Percentiles rank a stretch among this genome's conserved stretches.
Conservation (phyloP, 2,113 vertebrate species). For the Rhynchopsitta pachyrhyncha region DNA sequence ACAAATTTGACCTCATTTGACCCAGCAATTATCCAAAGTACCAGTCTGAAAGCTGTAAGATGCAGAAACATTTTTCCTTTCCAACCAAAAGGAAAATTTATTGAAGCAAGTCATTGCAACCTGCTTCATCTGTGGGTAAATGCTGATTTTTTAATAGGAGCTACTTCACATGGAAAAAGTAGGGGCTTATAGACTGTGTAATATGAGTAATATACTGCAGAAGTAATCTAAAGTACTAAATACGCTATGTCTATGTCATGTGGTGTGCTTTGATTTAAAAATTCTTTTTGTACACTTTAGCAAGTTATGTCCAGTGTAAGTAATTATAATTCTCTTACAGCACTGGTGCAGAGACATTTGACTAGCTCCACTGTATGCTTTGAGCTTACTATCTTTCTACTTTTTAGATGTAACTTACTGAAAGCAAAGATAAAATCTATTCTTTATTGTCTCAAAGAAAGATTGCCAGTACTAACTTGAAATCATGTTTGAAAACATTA, state of each 20-base stretch:
- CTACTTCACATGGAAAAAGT: neutral
- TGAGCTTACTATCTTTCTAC: neutral
- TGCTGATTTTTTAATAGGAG: neutral
- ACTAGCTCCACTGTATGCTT: neutral
- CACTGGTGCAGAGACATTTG: neutral
- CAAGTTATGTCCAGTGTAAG: neutral
- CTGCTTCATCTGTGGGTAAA: neutral
- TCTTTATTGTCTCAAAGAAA: neutral
- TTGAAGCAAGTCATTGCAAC: neutral
- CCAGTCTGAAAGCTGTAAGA: neutral
- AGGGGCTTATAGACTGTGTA: neutral
- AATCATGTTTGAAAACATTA: neutral
- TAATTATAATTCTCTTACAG: neutral
- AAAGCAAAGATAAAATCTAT: neutral
- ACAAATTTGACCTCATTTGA: neutral
- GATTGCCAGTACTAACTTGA: neutral
- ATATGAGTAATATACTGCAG: neutral
- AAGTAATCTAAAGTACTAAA: neutral
- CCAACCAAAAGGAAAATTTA: neutral
- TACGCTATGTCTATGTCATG: neutral
- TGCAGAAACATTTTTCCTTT: neutral
- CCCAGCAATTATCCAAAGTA: neutral
- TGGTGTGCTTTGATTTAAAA: neutral
- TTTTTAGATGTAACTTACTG: neutral
- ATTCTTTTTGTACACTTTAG: neutral